Conservation (phyloP, 2,888 invertebrate genomes). For the Icerya purchasi region DNA sequence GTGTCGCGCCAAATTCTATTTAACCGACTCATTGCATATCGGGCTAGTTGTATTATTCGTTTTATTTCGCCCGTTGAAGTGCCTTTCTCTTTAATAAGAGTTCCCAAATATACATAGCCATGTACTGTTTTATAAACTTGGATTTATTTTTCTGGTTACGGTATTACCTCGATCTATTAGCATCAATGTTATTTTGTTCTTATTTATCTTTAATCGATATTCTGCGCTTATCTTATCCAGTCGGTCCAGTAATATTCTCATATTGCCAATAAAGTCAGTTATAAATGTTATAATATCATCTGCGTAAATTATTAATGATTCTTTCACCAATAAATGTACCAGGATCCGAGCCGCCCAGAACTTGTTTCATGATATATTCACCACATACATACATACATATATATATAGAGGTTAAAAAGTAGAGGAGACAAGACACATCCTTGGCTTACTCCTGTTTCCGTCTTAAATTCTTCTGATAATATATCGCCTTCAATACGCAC, state of each 20-base stretch:
- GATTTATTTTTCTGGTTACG: background rate
- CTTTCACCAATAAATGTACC: background rate
- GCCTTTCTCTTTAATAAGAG: background rate
- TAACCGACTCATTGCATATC: background rate
- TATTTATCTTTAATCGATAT: background rate
- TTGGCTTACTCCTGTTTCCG: background rate
- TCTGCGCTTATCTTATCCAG: background rate
- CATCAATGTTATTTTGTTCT: background rate
- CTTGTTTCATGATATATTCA: background rate
- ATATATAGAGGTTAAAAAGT: background rate
- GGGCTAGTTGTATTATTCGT: background rate
- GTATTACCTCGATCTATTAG: background rate
- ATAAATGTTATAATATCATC: background rate
- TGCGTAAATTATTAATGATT: background rate
- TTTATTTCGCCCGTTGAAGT: background rate
- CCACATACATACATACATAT: too few relatives aligned
- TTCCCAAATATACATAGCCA: background rate
- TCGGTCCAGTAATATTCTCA: background rate
- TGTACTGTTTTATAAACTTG: background rate
- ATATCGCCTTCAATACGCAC: background rate
- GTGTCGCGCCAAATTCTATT: background rate
- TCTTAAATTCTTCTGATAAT: background rate
- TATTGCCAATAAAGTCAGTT: background rate
- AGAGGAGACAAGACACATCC: background rate
- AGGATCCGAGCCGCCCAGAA: too few relatives aligned